These are phyloP conservation scores for Spilogale gracilis DNA, from an alignment of 2,113 vertebrate species.

Conservation along the genomic window DNA sequence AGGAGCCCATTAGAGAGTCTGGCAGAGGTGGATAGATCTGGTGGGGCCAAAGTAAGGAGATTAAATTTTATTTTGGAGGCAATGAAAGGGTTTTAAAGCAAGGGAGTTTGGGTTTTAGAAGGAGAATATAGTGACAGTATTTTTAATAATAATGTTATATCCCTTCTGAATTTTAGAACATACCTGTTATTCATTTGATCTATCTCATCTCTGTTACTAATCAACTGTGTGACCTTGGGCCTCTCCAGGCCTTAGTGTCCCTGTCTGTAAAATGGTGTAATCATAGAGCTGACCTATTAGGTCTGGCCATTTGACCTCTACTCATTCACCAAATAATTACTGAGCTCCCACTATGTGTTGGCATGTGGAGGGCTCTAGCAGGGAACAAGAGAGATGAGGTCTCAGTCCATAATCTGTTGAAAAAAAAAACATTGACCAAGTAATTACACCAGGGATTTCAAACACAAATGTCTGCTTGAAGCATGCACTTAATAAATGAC, in stretches of 20 bases:
- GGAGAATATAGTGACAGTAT: neutral
- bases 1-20: neutral
- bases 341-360: neutral
- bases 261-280: neutral
- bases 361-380: neutral
- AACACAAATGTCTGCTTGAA: neutral
- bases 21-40: neutral
- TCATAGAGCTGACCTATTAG: neutral
- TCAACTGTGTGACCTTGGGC: neutral
- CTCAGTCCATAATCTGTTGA: neutral
- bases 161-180: slow-evolving; percentile 18
- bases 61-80: neutral
- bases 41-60: neutral
- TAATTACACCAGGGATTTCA: neutral
- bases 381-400: neutral
- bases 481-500: neutral
- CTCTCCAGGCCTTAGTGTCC: neutral
- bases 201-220: neutral
- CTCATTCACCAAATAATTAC: neutral
- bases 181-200: neutral
- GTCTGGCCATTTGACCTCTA: neutral
- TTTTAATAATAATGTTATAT: neutral
- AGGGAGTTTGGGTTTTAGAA: neutral
- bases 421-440: neutral
- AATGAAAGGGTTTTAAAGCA: neutral